phyloP scores from a whole-genome alignment of 2,888 invertebrate species.

The Xestia sexstrigata region DNA sequence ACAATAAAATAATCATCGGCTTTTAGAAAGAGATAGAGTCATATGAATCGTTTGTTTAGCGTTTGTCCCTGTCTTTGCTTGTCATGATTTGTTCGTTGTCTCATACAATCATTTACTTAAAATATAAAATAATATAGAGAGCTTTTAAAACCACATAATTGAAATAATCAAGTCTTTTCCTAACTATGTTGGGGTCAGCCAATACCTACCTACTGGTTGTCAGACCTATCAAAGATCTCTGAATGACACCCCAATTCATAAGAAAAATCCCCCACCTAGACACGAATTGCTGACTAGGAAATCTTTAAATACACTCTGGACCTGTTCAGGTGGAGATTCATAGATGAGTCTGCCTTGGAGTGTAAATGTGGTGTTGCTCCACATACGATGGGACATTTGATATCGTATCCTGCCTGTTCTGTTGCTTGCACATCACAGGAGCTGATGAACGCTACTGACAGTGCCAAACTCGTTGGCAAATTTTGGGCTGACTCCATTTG shows the following conservation, averaged over 20 bases:
- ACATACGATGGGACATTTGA: too few relatives aligned
- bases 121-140: conserved; percentile 40
- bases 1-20: conserved; percentile 24
- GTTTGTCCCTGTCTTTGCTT: conserved; percentile 13
- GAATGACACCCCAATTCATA: background rate
- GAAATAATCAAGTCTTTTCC: background rate
- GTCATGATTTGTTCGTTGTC: conserved; percentile 10
- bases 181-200: background rate
- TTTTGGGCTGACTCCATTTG: too few relatives aligned
- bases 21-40: conserved; percentile 19
- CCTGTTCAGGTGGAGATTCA: too few relatives aligned
- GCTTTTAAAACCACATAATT: conserved; percentile 24
- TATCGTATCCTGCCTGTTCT: too few relatives aligned
- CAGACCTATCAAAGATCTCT: background rate
- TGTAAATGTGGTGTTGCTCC: too few relatives aligned
- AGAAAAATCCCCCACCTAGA: background rate
- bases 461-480: too few relatives aligned
- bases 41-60: background rate
- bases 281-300: too few relatives aligned
- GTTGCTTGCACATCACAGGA: too few relatives aligned
- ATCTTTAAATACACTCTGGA: too few relatives aligned
- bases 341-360: too few relatives aligned
- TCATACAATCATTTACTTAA: conserved; percentile 11
- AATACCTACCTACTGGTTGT: background rate
- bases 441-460: too few relatives aligned